Evolutionary conservation across 2,113 vertebrate species (phyloP).

Genomic region (Elaphurus davidianus): DNA sequence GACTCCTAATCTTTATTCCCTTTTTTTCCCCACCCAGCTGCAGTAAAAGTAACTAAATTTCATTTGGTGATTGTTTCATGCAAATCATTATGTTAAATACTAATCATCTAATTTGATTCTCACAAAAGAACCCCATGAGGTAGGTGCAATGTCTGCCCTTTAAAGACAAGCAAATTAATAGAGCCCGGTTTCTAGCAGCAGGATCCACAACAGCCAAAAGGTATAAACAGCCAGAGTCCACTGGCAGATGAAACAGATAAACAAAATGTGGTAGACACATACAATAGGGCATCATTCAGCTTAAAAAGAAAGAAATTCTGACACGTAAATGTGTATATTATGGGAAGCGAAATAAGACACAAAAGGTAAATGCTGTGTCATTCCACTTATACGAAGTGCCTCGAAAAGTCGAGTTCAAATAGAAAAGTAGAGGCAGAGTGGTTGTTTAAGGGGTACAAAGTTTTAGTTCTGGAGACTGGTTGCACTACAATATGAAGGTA

Average conservation of each 20-base stretch:
- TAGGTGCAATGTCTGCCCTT: background rate
- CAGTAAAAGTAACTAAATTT: background rate
- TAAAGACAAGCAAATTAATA: background rate
- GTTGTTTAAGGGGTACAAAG: background rate
- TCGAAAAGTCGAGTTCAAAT: background rate
- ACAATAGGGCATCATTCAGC: background rate
- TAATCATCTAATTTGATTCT: background rate
- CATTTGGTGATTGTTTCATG: background rate
- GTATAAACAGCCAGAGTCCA: background rate
- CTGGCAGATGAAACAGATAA: background rate
- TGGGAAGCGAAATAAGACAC: background rate
- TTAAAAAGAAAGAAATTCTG: background rate
- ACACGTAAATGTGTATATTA: background rate
- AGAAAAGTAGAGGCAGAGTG: background rate
- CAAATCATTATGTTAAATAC: background rate
- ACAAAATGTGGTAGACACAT: background rate
- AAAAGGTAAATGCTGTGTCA: background rate
- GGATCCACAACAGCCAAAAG: background rate
- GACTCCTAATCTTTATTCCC: background rate
- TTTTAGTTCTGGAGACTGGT: background rate
- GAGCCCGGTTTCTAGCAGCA: background rate
- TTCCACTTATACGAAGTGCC: background rate
- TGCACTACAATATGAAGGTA: background rate
- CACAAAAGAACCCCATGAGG: background rate
- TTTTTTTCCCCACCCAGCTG: background rate